phyloP scores from a whole-genome alignment of 1,140 invertebrate genomes.

The Camponotus floridanus region DNA sequence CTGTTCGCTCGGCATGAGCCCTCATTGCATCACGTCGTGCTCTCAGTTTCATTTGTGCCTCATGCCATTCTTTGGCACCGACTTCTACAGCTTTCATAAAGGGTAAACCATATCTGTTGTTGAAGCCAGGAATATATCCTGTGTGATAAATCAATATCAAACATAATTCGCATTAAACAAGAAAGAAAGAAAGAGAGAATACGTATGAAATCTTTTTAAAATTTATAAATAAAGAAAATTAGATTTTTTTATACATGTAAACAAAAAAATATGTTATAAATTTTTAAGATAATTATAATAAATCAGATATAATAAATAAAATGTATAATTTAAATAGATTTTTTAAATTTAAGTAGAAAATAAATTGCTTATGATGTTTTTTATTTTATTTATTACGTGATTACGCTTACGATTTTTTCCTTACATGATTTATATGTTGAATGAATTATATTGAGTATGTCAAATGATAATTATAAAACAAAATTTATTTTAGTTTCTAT shows the following conservation, averaged over 20 bases:
- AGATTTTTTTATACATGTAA: not conserved
- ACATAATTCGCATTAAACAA: not conserved
- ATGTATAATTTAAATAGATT: too few relatives aligned
- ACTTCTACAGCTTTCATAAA: slow-evolving; percentile 90
- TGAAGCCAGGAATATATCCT: slow-evolving; percentile 89
- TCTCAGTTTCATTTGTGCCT: slow-evolving; percentile 86
- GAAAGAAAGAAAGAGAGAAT: not conserved
- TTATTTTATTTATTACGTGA: not conserved
- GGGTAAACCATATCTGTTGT: slow-evolving; percentile 89
- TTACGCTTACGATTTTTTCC: not conserved
- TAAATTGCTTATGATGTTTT: too few relatives aligned
- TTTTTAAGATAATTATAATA: not conserved
- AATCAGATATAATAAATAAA: too few relatives aligned
- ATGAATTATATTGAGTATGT: not conserved
- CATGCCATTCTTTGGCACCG: slow-evolving; percentile 89
- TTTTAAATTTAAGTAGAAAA: too few relatives aligned
- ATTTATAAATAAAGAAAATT: not conserved
- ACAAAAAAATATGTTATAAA: not conserved
- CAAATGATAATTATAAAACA: not conserved
- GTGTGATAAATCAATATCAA: slow-evolving; percentile 55
- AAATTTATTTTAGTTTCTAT: not conserved
- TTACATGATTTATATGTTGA: not conserved
- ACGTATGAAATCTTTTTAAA: not conserved
- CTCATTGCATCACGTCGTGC: slow-evolving; percentile 82
- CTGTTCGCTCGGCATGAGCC: slow-evolving; percentile 84